Evolutionary conservation across 2,113 vertebrate genomes (phyloP), one percentile per base, ranked within the genome.

Genomic region (Picathartes gymnocephalus): DNA sequence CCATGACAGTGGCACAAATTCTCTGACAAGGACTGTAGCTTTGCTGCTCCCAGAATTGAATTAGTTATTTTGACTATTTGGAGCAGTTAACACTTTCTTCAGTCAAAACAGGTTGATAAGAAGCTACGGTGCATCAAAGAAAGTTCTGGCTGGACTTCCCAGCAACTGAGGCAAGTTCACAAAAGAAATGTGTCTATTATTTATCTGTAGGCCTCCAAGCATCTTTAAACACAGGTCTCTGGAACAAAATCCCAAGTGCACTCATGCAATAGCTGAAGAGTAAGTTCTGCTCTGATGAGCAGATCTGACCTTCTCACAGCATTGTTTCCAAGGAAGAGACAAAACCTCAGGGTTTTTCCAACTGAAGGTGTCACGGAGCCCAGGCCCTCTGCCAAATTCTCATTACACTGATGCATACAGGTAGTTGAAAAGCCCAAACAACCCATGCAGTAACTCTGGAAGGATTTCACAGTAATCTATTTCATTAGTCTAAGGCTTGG

Each of bases 321-420:
- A 66, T 7, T 71, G 48, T 81, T 88, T 74, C 31, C 44, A 64
- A 54, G 35, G 54, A 90, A 85, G 48, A 90, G 25, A 50, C 81
- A 82, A 94, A 95, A 90, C 27, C 45, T 81, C 57, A 73, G 33
- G 73, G 42, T 64, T 85, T 88, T 85, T 78, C 62, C 70, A 87
- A 21, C 1, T 93, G 60, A 90, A 89, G 76, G 85, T 95, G 71
- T 88, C 93, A 86, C 11, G 1, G 51, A 88, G 78, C 42, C 58
- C 50, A 82, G 93, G 88, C 84, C 33, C 58, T 69, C 81, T 54
- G 86, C 92, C 93, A 96, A 91, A 56, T 77, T 87, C 74, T 80
- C 68, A 13, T 30, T 44, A 42, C 56, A 25, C 9, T 91, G 89
- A 89, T 19, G 22, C 70, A 93, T 23, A 51, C 0, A 74, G 18